Evolutionary conservation across 2,113 vertebrate genomes (phyloP).

Genomic region (Copsychus sechellarum): DNA sequence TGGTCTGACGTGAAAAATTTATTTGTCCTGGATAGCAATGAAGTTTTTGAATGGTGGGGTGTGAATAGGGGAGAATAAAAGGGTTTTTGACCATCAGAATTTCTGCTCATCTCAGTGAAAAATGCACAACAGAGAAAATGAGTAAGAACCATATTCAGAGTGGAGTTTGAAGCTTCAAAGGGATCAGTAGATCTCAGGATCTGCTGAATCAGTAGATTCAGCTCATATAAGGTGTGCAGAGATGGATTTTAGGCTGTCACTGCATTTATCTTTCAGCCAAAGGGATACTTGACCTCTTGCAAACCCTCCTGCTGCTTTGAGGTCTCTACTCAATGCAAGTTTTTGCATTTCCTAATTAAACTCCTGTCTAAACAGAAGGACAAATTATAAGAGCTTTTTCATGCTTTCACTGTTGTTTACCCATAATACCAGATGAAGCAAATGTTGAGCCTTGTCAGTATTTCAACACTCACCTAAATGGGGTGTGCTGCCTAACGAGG

Average conservation of each 20-base stretch:
- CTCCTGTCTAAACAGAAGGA: neutral
- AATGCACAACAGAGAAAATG: neutral
- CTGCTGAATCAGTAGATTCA: neutral
- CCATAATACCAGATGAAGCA: neutral
- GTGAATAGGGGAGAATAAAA: neutral
- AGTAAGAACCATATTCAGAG: neutral
- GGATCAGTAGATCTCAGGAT: neutral
- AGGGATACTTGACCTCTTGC: neutral
- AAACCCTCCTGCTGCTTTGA: neutral
- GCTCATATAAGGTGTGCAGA: neutral
- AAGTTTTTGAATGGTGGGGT: neutral
- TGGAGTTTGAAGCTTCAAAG: neutral
- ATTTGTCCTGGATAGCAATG: neutral
- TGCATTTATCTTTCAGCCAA: neutral
- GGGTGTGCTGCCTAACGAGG: neutral
- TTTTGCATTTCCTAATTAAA: neutral
- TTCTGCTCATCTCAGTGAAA: neutral
- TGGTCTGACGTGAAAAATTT: neutral
- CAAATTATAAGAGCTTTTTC: neutral
- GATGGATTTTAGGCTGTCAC: neutral
- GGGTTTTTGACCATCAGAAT: neutral
- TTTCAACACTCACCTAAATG: neutral
- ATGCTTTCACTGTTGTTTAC: neutral
- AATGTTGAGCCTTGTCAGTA: neutral
- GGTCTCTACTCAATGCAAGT: neutral